phyloP scores from a whole-genome alignment of 2,888 invertebrate genomes.

The Oligia fasciuncula region DNA sequence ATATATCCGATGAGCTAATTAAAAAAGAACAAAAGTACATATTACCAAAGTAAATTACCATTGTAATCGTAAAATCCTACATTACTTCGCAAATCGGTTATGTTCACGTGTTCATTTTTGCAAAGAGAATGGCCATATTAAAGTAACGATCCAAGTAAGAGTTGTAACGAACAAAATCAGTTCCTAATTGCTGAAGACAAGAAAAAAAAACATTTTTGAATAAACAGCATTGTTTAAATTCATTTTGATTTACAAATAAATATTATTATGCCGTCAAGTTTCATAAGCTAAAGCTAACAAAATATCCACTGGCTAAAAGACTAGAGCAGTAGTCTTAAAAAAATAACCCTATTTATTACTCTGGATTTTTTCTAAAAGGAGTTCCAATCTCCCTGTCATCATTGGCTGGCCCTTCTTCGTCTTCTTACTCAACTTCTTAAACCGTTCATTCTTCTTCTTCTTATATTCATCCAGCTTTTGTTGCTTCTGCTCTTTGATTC shows the following conservation, averaged over 20 bases:
- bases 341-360: constrained; percentile 66
- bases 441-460: constrained; percentile 92
- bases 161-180: neutral
- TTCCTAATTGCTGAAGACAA: neutral
- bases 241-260: constrained; percentile 7
- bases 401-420: constrained; percentile 96
- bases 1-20: constrained; percentile 55
- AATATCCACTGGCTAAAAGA: neutral
- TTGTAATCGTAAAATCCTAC: constrained; percentile 57
- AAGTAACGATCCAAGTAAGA: constrained; percentile 49
- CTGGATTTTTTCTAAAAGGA: constrained; percentile 94
- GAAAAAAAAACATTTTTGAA: neutral
- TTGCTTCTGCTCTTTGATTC: constrained; percentile 89
- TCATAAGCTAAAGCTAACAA: neutral
- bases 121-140: constrained; percentile 21
- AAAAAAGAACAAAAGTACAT: constrained; percentile 60
- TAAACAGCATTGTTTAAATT: neutral
- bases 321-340: constrained; percentile 6
- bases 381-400: constrained; percentile 95
- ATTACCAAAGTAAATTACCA: constrained; percentile 65
- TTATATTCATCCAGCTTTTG: constrained; percentile 92
- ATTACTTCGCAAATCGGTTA: constrained; percentile 41
- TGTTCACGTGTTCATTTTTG: constrained; percentile 36
- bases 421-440: constrained; percentile 93
- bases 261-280: neutral